Evolutionary conservation across 1,140 invertebrate genomes (phyloP).

Genomic region (Forficula auricularia): DNA sequence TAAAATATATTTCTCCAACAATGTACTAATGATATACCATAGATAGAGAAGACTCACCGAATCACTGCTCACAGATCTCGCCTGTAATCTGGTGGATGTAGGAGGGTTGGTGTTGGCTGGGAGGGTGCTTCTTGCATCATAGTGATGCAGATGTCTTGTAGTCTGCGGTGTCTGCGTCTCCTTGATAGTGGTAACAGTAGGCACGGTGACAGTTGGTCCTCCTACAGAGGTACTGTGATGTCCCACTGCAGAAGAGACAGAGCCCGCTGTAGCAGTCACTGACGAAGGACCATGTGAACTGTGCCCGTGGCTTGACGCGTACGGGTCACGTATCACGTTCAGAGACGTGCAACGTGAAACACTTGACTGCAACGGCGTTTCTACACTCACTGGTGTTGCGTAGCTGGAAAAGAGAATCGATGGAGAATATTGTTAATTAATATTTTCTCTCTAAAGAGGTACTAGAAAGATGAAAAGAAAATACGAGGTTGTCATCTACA

Average conservation of each 20-base stretch:
- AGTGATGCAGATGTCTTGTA: conserved; percentile 13
- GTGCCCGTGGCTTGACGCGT: conserved; percentile 27
- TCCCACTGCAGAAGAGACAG: conserved; percentile 13
- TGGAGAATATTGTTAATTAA: too few species aligned
- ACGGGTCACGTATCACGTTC: conserved; percentile 58
- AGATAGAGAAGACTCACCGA: conserved; percentile 34
- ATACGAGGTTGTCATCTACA: too few species aligned
- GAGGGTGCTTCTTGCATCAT: conserved; percentile 10
- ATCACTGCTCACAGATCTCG: conserved; percentile 47
- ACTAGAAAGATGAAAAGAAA: too few species aligned
- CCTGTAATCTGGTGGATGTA: conserved; percentile 25
- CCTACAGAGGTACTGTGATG: too few species aligned
- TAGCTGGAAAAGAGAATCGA: too few species aligned
- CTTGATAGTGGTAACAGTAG: too few species aligned
- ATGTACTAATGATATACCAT: too few species aligned
- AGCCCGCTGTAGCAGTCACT: conserved; percentile 24
- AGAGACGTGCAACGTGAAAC: conserved; percentile 68
- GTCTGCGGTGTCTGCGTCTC: conserved; percentile 5
- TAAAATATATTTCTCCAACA: too few species aligned
- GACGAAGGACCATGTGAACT: conserved; percentile 13
- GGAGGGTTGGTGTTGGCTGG: conserved; percentile 12
- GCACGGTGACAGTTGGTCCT: too few species aligned
- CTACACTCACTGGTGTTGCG: conserved; percentile 68
- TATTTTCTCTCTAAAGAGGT: too few species aligned
- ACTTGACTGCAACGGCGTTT: conserved; percentile 66